Percentiles rank a stretch among this genome's conserved stretches.
These are phyloP conservation scores for Lampropteryx suffumata DNA, from an alignment of 2,888 invertebrate genomes.

Conservation along the genomic window DNA sequence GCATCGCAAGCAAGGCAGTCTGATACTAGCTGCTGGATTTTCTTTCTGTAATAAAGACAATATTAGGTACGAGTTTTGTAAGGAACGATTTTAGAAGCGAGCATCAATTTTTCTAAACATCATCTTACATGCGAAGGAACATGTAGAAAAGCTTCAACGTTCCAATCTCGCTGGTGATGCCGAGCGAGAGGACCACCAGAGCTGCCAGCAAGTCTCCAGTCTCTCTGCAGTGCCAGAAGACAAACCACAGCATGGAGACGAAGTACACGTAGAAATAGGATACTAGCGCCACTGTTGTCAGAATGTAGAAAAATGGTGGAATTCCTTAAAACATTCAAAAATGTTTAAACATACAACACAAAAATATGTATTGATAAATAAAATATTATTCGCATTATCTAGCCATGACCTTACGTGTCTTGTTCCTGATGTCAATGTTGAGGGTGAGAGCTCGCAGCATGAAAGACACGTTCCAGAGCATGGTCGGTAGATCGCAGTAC, in stretches of 20 bases:
- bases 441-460: slow-evolving; percentile 48
- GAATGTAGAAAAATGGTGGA: slow-evolving; percentile 42
- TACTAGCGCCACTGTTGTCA: slow-evolving; percentile 28
- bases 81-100: no score
- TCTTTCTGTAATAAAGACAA: slow-evolving; percentile 38
- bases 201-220: slow-evolving; percentile 48
- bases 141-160: slow-evolving; percentile 50
- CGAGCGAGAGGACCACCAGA: slow-evolving; percentile 52
- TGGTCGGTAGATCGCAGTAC: slow-evolving; percentile 53
- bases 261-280: slow-evolving; percentile 55
- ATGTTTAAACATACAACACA: no score
- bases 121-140: slow-evolving; percentile 47
- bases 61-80: no score
- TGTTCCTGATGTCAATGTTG: slow-evolving; percentile 46
- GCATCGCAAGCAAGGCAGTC: slow-evolving; percentile 44
- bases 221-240: slow-evolving; percentile 43
- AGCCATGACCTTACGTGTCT: slow-evolving; percentile 24
- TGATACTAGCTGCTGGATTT: slow-evolving; percentile 43
- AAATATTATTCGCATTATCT: no score
- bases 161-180: slow-evolving; percentile 51
- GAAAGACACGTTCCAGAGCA: slow-evolving; percentile 50
- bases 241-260: slow-evolving; percentile 57
- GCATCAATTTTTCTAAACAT: no score
- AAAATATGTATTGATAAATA: no score
- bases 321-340: slow-evolving; percentile 46